Conservation (phyloP, 2,113 vertebrate species). For the Silurus meridionalis region DNA sequence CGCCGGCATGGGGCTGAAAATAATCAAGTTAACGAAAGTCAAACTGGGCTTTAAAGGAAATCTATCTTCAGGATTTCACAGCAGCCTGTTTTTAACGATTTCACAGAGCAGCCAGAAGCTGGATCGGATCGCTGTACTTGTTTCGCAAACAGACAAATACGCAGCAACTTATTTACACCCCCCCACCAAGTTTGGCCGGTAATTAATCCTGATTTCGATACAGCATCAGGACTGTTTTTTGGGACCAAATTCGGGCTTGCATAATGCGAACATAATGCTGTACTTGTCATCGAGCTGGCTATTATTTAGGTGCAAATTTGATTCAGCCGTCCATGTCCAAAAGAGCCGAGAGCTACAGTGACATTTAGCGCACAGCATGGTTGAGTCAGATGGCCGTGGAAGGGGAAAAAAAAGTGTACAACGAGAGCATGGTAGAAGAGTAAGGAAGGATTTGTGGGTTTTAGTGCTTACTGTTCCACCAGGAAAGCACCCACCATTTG, state of each 20-base stretch:
- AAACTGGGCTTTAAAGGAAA: constrained; percentile 51
- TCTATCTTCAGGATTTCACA: constrained; percentile 53
- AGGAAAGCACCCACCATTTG: neutral
- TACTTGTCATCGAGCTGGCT: constrained; percentile 19
- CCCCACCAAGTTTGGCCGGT: neutral
- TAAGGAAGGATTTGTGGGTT: constrained; percentile 3
- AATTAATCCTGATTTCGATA: constrained; percentile 15
- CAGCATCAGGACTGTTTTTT: neutral
- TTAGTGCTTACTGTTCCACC: neutral
- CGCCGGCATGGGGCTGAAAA: constrained; percentile 50
- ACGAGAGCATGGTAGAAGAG: constrained; percentile 4
- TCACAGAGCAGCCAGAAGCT: constrained; percentile 43
- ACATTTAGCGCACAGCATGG: constrained; percentile 25
- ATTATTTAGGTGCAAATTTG: constrained; percentile 13
- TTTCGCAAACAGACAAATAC: neutral
- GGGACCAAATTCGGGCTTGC: constrained; percentile 10
- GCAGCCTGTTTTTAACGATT: constrained; percentile 49
- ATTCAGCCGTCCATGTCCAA: neutral
- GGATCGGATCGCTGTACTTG: constrained; percentile 45
- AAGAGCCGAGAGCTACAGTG: constrained; percentile 8
- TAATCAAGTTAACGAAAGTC: constrained; percentile 54
- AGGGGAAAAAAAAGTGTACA: neutral
- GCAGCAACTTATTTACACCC: neutral
- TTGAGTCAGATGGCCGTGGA: constrained; percentile 6
- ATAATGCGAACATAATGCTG: constrained; percentile 35